phyloP scores from a whole-genome alignment of 2,797 vertebrate species.

The Urosaurus nigricauda region DNA sequence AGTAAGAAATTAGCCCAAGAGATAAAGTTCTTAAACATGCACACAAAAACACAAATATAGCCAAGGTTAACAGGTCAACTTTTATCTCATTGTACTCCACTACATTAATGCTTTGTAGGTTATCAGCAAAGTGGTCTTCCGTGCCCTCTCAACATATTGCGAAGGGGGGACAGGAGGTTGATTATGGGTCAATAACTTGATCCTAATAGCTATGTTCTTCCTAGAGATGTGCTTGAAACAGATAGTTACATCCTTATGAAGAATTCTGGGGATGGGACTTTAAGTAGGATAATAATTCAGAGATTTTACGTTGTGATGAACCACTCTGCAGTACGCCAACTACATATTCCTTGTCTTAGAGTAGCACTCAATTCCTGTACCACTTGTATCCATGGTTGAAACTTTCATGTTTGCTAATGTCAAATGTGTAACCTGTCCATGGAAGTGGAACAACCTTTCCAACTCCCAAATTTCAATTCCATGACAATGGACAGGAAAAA shows the following conservation, averaged over 20 bases:
- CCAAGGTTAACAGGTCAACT: neutral
- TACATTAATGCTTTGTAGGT: neutral
- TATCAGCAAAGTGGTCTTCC: neutral
- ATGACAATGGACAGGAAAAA: too few species aligned
- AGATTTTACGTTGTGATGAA: neutral
- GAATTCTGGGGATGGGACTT: neutral
- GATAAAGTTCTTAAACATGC: neutral
- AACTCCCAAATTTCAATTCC: too few species aligned
- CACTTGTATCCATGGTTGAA: neutral
- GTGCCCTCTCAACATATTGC: neutral
- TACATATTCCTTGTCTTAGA: neutral
- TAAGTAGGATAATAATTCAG: neutral
- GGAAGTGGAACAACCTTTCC: too few species aligned
- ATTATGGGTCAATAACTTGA: neutral
- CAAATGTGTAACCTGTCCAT: too few species aligned
- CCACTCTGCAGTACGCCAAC: neutral
- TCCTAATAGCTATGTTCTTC: neutral
- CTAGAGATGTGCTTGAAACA: neutral
- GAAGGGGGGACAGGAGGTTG: too few species aligned
- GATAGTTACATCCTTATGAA: neutral
- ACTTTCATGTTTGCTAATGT: neutral
- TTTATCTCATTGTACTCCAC: neutral
- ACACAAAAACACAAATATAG: neutral
- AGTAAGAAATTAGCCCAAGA: neutral
- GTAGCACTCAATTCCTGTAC: neutral